Evolutionary conservation across 2,113 vertebrate genomes (phyloP), one percentile per base, ranked within the genome.

Genomic region (Nipponia nippon): DNA sequence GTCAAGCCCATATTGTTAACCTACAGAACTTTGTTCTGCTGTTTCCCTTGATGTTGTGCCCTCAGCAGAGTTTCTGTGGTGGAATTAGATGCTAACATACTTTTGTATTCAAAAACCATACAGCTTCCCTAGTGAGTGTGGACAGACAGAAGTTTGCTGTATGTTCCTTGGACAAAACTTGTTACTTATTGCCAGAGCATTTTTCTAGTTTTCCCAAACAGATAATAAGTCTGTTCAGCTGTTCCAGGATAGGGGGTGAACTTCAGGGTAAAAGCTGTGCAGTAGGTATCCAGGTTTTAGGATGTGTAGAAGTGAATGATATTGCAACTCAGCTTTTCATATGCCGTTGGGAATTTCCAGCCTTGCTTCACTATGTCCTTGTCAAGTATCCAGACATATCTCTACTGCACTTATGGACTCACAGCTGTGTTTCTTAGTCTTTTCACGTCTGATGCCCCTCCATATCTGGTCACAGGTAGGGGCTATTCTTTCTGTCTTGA

Each of bases 1-100:
- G 92, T 61, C 66, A 86, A 90, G 53, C 82, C 85, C 70, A 40
- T 88, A 72, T 42, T 93, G 90, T 93, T 96, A 92, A 90, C 71
- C 58, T 86, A 17, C 46, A 80, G 27, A 95, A 94, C 56, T 81
- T 89, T 82, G 47, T 91, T 96, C 56, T 90, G 50, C 21, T 50
- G 14, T 94, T 95, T 75, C 20, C 29, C 9, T 83, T 92, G 53
- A 71, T 89, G 55, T 66, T 86, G 50, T 55, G 22, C 89, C 27
- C 23, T 90, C 46, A 81, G 47, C 56, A 75, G 23, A 46, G 46
- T 92, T 93, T 86, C 66, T 42, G 14, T 86, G 61, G 26, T 59
- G 29, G n/a, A 89, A 47, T 87, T 82, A 61, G 77, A 67, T 66
- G 47, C 23, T 62, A 52, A 36, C 0, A 0, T 58, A 11, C 36